Base-by-base conservation (phyloP, 2,888 invertebrate genomes). In the Phalangium opilio region DNA sequence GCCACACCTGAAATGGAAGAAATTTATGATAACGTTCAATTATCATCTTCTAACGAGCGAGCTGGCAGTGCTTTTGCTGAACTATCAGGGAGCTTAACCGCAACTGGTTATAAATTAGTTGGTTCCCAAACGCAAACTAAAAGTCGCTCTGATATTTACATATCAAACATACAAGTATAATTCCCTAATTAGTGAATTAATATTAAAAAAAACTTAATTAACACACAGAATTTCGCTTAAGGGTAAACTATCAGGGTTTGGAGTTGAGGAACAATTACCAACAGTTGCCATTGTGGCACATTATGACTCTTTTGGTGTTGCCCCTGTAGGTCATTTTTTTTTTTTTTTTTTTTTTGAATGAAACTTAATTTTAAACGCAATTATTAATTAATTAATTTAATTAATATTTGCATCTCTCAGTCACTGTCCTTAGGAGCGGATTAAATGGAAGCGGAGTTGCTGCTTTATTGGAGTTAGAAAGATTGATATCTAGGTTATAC, bases 51-150 rank as follows among this genome's bases (percentile, higher is more conserved):
- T 43, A 75, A 75, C 0, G 79, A 81, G 60, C 79, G 81, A 53
- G 73, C 79, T 69, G 67, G 76, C 65, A 83, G 87, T 0, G 89
- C 87, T 1, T 68, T 83, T 11, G 81, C 84, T 62, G 86, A 86
- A 7, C 72, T 93, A 66, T 68, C 89, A 49, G 81, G 81, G 61
- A 79, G 85, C 12, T 78, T 91, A n/a, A 82, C 86, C 15, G 89
- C 87, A 0, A 91, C 90, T 71, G 91, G 93, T 10, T 93, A 90
- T 69, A 93, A 93, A 69, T 78, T 89, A 61, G 84, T 86, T 53
- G 80, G 90, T 20, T 75, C 80, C 50, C 78, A 84, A 5, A 72
- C 79, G 17, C 76, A 78, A 52, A 78, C 80, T 21, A 71, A 75
- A 45, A 72, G 78, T 3, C 78, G 79, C 61, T 70, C 77, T 55